phyloP scores from a whole-genome alignment of 2,797 vertebrate genomes.

The Rhadinocentrus ornatus region DNA sequence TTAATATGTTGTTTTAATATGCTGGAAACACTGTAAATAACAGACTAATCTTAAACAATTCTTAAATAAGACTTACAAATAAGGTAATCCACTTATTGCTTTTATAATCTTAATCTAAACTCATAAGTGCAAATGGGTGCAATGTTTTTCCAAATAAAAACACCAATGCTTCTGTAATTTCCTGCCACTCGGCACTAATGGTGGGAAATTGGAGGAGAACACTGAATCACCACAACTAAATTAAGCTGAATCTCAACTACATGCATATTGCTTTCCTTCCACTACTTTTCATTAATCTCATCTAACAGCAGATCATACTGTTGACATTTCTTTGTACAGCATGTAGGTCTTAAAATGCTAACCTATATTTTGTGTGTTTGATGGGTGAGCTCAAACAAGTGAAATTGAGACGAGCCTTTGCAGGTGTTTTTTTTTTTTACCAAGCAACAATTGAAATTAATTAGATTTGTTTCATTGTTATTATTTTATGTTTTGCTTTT shows the following conservation, averaged over 20 bases:
- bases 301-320: neutral
- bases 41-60: no score
- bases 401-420: neutral
- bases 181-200: neutral
- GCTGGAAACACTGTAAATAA: neutral
- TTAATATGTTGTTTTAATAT: neutral
- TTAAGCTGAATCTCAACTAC: neutral
- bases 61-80: neutral
- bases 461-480: neutral
- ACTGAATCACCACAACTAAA: neutral
- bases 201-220: neutral
- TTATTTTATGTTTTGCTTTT: neutral
- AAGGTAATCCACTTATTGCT: neutral
- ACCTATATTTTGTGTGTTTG: neutral
- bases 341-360: neutral
- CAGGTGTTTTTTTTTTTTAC: neutral
- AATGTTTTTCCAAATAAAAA: neutral
- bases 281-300: neutral
- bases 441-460: neutral
- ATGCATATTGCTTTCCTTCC: neutral
- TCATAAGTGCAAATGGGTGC: neutral
- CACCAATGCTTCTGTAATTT: neutral
- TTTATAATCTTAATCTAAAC: neutral
- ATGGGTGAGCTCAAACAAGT: neutral
- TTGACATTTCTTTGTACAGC: neutral